Evolutionary conservation across 2,113 vertebrate species (phyloP).

Genomic region (Leptosomus discolor): DNA sequence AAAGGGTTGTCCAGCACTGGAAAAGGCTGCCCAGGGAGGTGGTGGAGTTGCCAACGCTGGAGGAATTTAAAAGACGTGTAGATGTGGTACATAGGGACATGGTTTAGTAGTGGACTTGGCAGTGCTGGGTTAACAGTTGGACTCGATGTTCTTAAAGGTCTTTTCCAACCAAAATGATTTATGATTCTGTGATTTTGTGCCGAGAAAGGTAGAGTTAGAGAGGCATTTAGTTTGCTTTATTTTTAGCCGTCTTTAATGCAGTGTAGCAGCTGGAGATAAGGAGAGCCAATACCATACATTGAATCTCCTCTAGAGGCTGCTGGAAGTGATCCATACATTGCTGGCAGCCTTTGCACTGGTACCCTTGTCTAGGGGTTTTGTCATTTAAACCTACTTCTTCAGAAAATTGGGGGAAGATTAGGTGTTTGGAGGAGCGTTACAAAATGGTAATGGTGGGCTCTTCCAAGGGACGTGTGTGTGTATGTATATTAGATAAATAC

Average conservation of each 20-base stretch:
- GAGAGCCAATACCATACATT: neutral
- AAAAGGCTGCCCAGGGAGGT: no score
- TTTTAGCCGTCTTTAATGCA: neutral
- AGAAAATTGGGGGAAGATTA: neutral
- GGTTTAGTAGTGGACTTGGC: neutral
- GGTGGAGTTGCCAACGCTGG: neutral
- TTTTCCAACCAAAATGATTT: neutral
- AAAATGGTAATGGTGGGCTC: neutral
- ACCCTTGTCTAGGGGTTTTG: rapidly evolving
- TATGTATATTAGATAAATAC: neutral
- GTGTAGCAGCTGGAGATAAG: neutral
- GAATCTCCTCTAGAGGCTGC: neutral
- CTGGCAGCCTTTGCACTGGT: neutral
- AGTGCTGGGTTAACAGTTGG: neutral
- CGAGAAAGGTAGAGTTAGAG: neutral
- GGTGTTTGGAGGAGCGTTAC: neutral
- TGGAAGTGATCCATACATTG: neutral
- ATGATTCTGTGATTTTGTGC: neutral
- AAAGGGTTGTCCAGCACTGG: no score
- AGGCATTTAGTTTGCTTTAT: neutral
- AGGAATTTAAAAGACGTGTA: no score
- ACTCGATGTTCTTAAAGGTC: neutral
- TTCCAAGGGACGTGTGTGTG: rapidly evolving
- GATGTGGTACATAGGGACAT: neutral
- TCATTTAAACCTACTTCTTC: neutral